Evolutionary conservation across 1,140 invertebrate genomes (phyloP), one percentile per base, ranked within the genome.

Genomic region (Drosophila ogumai): DNA sequence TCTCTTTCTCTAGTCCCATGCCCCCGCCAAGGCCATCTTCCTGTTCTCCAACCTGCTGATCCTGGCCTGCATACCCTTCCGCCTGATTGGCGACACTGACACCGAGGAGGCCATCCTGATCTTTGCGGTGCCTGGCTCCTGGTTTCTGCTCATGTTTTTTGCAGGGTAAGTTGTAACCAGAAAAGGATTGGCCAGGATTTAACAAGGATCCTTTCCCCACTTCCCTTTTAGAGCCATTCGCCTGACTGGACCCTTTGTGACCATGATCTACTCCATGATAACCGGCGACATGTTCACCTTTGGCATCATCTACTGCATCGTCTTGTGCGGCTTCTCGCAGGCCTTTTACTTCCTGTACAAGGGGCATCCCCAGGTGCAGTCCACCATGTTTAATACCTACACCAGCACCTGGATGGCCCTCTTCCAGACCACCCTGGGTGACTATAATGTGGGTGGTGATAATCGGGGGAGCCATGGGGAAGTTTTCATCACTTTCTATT

Each of bases 261-360:
- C 98, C 17, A 99, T 99, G 98, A 98, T 99, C 58, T 99, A 98
- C 94, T 97, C 96, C 81, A 99, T 99, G 98, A 98, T 99, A 82
- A 97, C 96, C 1, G 98, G 98, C 25, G 99, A 99, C 93, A 98
- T 99, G 97, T 95, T 99, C 82, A 98, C 98, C 36, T 99, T 99
- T 92, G 97, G 97, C 58, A 98, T 99, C 64, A 99, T 99, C 92
- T 99, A 98, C 92, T 95, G 95, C 74, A 97, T 99, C 75, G 96
- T 99, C 41, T 93, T 99, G 0, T 96, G 98, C 80, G 98, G 97
- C 17, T 99, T 99, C 93, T 98, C 98, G 15, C 97, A 99, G 93
- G 98, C 98, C 3, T 99, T 99, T 93, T 99, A 96, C 93, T 99
- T 99, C 92, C 94, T 99, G 2, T 99, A 98, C 92, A 99, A 98